Conservation (phyloP, 1,140 invertebrate species). For the Lordiphosa stackelbergi region DNA sequence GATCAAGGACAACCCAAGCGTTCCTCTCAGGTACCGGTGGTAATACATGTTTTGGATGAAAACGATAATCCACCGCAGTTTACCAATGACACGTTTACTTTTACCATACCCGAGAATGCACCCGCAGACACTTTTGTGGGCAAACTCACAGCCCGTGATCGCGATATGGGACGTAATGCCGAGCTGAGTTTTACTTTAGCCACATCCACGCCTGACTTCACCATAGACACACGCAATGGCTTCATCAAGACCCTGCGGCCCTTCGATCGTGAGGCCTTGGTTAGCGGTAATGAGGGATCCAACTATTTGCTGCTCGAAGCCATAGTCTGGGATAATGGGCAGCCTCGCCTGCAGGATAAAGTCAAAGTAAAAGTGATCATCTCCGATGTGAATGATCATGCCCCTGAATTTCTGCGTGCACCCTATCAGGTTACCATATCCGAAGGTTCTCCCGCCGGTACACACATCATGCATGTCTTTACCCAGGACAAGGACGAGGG, state of each 20-base stretch:
- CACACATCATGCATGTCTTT: conserved; percentile 89
- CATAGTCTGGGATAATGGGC: conserved; percentile 92
- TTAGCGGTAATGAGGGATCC: conserved; percentile 76
- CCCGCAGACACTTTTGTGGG: conserved; percentile 92
- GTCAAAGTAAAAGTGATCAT: conserved; percentile 93
- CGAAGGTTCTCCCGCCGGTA: conserved; percentile 86
- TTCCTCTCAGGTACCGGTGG: conserved; percentile 89
- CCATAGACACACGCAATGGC: conserved; percentile 92
- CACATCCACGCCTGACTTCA: conserved; percentile 88
- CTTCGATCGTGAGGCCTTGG: conserved; percentile 92
- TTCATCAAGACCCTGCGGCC: conserved; percentile 91
- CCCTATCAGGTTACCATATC: conserved; percentile 92
- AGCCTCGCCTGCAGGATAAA: conserved; percentile 86
- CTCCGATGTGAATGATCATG: conserved; percentile 95
- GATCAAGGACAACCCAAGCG: conserved; percentile 87
- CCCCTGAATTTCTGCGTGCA: conserved; percentile 88
- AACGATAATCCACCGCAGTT: conserved; percentile 97
- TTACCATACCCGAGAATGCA: conserved; percentile 92
- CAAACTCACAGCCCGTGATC: conserved; percentile 91
- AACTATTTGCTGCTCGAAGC: conserved; percentile 90
- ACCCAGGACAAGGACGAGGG: conserved; percentile 94
- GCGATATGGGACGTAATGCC: conserved; percentile 93
- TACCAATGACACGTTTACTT: conserved; percentile 89
- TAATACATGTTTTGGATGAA: conserved; percentile 95
- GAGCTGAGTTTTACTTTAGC: conserved; percentile 92